Conservation (phyloP, 2,113 vertebrate species). For the Pionites leucogaster region DNA sequence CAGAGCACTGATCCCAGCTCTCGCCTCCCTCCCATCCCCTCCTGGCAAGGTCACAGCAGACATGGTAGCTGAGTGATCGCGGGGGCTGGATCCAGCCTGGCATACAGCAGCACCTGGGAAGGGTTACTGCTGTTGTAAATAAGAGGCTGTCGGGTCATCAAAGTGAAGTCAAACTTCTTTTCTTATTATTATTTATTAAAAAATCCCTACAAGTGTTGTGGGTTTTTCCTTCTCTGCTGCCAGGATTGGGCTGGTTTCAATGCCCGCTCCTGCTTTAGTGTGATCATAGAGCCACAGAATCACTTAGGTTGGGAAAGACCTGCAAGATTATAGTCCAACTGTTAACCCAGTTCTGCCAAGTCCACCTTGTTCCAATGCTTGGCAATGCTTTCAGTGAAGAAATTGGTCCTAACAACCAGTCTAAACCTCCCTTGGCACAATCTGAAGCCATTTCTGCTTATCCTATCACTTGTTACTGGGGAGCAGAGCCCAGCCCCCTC, state of each 20-base stretch:
- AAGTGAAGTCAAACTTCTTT: background rate
- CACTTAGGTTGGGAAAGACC: background rate
- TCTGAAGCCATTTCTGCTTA: background rate
- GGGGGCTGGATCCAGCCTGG: background rate
- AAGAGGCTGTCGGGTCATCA: background rate
- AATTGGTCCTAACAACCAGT: background rate
- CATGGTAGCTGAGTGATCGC: background rate
- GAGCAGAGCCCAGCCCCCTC: background rate
- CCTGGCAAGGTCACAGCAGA: background rate
- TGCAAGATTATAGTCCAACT: background rate
- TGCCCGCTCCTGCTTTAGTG: background rate
- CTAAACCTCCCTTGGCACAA: background rate
- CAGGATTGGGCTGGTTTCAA: background rate
- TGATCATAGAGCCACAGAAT: background rate
- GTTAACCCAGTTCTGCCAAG: background rate
- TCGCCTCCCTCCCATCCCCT: background rate
- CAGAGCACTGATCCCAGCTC: background rate
- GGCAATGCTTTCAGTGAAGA: background rate
- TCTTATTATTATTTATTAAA: background rate
- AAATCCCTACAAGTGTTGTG: background rate
- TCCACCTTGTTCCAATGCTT: background rate
- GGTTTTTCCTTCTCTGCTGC: background rate
- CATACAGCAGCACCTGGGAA: rapidly evolving
- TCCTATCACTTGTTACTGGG: background rate
- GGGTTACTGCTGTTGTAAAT: background rate